Evolutionary conservation across 2,797 vertebrate genomes (phyloP), one percentile per base, ranked within the genome.

Genomic region (Zalophus californianus): DNA sequence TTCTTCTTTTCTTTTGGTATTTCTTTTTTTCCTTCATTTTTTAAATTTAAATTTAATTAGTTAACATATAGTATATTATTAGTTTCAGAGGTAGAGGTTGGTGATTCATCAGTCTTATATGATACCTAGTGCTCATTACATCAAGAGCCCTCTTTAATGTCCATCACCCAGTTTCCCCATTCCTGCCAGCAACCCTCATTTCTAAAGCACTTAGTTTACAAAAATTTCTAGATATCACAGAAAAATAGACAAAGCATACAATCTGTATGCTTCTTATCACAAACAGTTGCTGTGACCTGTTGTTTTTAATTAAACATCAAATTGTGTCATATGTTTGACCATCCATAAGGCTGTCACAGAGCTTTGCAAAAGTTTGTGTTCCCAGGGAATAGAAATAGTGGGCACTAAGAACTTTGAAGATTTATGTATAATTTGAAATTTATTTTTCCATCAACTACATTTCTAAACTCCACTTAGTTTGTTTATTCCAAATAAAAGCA

Each of bases 391-490:
- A 73, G 58, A 85, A 84, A 87, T 91, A 78, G 10, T 62, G 25
- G 8, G 15, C 7, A 44, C 9, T n/a, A 29, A 58, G 7, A 82
- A 73, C 58, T 95, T 86, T 78, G 10, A 86, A 48, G 13, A 75
- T 7, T 48, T 80, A 50, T 48, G 13, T 8, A 68, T 78, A 96
- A 92, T 80, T 27, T 93, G 75, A 73, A 84, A 29, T 64, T 91
- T 96, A 78, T 85, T 95, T 92, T 87, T 38, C 13, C 6, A 62
- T 50, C 54, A 62, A 48, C 60, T 75, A 18, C 38, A 95, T 91
- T 92, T 92, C 23, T 72, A 62, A 97, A 35, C 23, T 54, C 21
- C 7, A 1, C 11, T 80, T 60, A 62, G 7, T 54, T 94, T 92
- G 3, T 82, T 96, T 50, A 93, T 77, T 58, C 18, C 29, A 78